A percentile compares a stretch with the other conserved stretches of the same genome.
phyloP scores from a whole-genome alignment of 2,113 vertebrate species.

The Anser cygnoides region DNA sequence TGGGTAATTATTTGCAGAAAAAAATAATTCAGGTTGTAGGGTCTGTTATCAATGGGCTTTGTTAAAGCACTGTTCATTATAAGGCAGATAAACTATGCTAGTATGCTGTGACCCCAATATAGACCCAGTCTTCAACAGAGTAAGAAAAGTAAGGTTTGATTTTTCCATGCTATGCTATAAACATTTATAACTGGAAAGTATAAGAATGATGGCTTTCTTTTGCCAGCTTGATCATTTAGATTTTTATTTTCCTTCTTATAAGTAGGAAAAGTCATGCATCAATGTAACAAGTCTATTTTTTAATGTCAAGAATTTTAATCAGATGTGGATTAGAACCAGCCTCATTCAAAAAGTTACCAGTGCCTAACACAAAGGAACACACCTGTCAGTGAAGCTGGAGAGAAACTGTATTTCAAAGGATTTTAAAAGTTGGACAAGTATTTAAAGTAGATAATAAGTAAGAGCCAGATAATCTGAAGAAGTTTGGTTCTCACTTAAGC shows the following conservation, averaged over 20 bases:
- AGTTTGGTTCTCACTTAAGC: neutral
- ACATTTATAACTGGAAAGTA: neutral
- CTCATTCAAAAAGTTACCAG: neutral
- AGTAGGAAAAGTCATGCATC: neutral
- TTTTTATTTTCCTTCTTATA: neutral
- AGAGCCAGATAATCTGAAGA: neutral
- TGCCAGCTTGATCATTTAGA: neutral
- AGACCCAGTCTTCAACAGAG: neutral
- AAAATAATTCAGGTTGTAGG: neutral
- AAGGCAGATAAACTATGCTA: neutral
- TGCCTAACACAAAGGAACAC: neutral
- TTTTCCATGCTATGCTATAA: neutral
- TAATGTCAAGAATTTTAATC: neutral
- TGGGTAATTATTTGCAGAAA: neutral
- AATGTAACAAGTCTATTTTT: neutral
- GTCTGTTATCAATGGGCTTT: neutral
- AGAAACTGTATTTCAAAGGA: neutral
- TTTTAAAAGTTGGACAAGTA: neutral
- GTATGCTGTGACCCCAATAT: neutral
- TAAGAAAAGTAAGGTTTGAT: neutral
- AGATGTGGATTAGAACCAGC: neutral
- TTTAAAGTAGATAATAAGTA: neutral
- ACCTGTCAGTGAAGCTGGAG: neutral
- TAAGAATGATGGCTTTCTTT: fast-evolving
- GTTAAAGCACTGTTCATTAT: neutral